Evolutionary conservation across 2,888 invertebrate species (phyloP).

Genomic region (Drosophila mettleri): DNA sequence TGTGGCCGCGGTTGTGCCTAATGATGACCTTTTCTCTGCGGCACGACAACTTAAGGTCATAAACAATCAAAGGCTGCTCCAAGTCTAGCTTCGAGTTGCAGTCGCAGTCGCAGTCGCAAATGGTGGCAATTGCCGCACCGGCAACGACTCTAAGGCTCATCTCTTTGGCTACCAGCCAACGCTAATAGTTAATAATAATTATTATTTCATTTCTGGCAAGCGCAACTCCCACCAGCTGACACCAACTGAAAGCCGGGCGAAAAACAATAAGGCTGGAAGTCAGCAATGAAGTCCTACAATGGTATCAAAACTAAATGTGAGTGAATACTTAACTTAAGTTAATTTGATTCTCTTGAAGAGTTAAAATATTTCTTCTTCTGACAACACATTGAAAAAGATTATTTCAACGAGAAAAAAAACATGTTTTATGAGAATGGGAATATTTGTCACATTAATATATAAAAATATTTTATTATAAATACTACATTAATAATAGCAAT

Average conservation of each 20-base stretch:
- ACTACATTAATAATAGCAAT: too few relatives aligned
- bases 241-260: constrained; percentile 75
- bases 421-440: too few relatives aligned
- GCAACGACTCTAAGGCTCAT: constrained; percentile 34
- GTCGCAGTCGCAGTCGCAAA: constrained; percentile 19
- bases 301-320: constrained; percentile 10
- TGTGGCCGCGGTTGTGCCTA: constrained; percentile 52
- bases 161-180: constrained; percentile 66
- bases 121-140: constrained; percentile 70
- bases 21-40: constrained; percentile 82
- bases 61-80: constrained; percentile 79
- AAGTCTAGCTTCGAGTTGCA: constrained; percentile 29
- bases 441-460: too few relatives aligned
- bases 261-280: constrained; percentile 72
- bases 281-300: constrained; percentile 24
- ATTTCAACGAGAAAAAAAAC: too few relatives aligned
- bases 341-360: background rate
- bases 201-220: constrained; percentile 81
- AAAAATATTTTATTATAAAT: too few relatives aligned
- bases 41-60: constrained; percentile 84
- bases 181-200: constrained; percentile 82
- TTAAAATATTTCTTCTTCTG: too few relatives aligned
- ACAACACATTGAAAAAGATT: too few relatives aligned
- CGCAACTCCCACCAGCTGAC: constrained; percentile 80
- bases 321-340: background rate